Percentiles rank a stretch among this genome's conserved stretches.
These are phyloP conservation scores for Patella caerulea DNA, from an alignment of 2,888 invertebrate genomes.

Conservation along the genomic window DNA sequence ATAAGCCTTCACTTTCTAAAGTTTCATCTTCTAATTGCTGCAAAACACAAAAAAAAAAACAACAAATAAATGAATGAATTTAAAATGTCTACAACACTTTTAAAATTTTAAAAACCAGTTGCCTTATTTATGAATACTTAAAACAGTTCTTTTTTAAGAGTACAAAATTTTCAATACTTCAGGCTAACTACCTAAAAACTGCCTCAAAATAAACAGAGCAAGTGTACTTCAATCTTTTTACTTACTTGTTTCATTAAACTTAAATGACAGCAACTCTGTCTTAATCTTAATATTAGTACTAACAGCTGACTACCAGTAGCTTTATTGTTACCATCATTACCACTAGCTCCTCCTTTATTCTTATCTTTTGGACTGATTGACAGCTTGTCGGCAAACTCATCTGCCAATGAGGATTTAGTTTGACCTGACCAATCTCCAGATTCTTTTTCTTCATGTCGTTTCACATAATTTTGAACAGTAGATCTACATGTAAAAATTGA, in stretches of 20 bases:
- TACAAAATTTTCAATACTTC: neutral
- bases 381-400: constrained; percentile 36
- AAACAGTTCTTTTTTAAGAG: neutral
- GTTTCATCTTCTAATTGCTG: constrained; percentile 61
- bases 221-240: constrained; percentile 23
- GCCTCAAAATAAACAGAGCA: too few relatives aligned
- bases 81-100: neutral
- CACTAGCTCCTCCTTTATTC: constrained; percentile 9
- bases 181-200: neutral
- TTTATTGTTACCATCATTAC: constrained; percentile 18
- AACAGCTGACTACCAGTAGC: constrained; percentile 73
- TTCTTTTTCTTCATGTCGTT: constrained; percentile 64
- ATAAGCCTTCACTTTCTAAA: constrained; percentile 63
- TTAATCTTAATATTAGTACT: constrained; percentile 84
- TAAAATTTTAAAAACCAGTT: neutral
- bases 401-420: constrained; percentile 22
- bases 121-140: neutral
- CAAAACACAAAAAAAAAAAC: constrained; percentile 46
- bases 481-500: constrained; percentile 49
- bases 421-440: constrained; percentile 31
- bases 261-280: constrained; percentile 93
- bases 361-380: constrained; percentile 11
- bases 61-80: neutral
- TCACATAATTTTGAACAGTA: constrained; percentile 67
- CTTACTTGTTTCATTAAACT: constrained; percentile 81